Percentiles rank a stretch among this genome's conserved stretches.
phyloP scores from a whole-genome alignment of 2,113 vertebrate genomes.

The Nerophis lumbriciformis region DNA sequence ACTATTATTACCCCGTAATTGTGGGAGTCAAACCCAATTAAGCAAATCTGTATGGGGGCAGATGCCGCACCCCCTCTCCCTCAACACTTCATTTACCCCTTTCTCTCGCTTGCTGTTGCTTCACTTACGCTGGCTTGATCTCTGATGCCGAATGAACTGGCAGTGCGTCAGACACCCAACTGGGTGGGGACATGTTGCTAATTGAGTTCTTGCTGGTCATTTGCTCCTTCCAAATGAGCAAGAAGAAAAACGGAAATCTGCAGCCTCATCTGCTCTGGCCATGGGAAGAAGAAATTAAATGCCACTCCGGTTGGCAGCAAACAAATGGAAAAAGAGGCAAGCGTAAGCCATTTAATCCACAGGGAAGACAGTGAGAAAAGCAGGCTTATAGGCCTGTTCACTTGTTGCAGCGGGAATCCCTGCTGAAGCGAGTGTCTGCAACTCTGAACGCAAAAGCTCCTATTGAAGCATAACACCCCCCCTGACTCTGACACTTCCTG shows the following conservation, averaged over 20 bases:
- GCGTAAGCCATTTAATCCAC: slow-evolving; percentile 68
- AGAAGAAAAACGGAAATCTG: slow-evolving; percentile 70
- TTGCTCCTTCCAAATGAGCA: slow-evolving; percentile 83
- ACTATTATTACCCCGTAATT: slow-evolving; percentile 69
- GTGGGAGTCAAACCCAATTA: slow-evolving; percentile 80
- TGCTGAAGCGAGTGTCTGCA: slow-evolving; percentile 17
- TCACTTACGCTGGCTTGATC: slow-evolving; percentile 43
- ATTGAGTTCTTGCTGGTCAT: slow-evolving; percentile 79
- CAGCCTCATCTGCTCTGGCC: slow-evolving; percentile 64
- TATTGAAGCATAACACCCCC: slow-evolving; percentile 43
- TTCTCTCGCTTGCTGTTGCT: slow-evolving; percentile 47
- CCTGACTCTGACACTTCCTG: slow-evolving; percentile 48
- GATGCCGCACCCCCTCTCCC: slow-evolving; percentile 61
- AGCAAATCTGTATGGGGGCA: slow-evolving; percentile 74
- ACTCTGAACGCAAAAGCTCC: slow-evolving; percentile 27
- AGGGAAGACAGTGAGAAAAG: slow-evolving; percentile 43
- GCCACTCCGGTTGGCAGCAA: slow-evolving; percentile 44
- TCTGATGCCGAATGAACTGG: slow-evolving; percentile 26
- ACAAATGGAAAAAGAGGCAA: slow-evolving; percentile 42
- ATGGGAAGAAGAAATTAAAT: slow-evolving; percentile 45
- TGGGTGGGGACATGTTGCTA: slow-evolving; percentile 67
- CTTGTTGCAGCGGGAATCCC: slow-evolving; percentile 40
- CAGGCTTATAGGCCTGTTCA: slow-evolving; percentile 30
- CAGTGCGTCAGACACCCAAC: slow-evolving; percentile 38
- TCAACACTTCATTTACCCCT: slow-evolving; percentile 36